Conservation (phyloP, 2,113 vertebrate species). For the Centropus bengalensis region DNA sequence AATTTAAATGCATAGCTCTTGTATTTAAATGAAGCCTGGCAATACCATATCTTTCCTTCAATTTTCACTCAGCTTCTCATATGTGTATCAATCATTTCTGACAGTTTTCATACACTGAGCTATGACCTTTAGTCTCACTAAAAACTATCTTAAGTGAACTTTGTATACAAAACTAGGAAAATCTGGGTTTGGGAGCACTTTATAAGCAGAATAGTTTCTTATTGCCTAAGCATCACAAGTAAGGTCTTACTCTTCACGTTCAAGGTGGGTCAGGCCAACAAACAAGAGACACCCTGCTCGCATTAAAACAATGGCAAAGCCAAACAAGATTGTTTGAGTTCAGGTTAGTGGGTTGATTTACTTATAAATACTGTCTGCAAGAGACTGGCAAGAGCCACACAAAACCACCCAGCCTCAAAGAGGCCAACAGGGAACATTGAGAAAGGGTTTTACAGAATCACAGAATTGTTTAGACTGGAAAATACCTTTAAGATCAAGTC, state of each 20-base stretch:
- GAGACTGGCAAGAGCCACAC: rapidly evolving
- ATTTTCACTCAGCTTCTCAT: background rate
- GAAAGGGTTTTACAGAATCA: background rate
- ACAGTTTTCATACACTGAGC: background rate
- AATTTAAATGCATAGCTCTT: background rate
- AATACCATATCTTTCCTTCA: background rate
- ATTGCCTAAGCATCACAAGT: background rate
- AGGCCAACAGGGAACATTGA: rapidly evolving
- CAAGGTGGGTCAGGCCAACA: background rate
- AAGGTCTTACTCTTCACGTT: background rate
- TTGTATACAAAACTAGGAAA: background rate
- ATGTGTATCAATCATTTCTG: constrained; percentile 23
- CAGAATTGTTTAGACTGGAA: no score
- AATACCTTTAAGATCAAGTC: no score
- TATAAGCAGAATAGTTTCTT: constrained; percentile 1
- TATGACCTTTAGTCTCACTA: constrained; percentile 1
- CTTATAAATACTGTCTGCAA: background rate
- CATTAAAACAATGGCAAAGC: background rate
- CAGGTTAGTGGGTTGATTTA: background rate
- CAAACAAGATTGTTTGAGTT: background rate
- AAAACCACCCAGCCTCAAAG: background rate
- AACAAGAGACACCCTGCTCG: rapidly evolving
- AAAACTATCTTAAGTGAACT: constrained; percentile 6
- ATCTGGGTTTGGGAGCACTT: background rate
- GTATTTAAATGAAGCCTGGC: constrained; percentile 41